These are phyloP conservation scores for Naja naja DNA, from an alignment of 2,113 vertebrate species.

Conservation along the genomic window DNA sequence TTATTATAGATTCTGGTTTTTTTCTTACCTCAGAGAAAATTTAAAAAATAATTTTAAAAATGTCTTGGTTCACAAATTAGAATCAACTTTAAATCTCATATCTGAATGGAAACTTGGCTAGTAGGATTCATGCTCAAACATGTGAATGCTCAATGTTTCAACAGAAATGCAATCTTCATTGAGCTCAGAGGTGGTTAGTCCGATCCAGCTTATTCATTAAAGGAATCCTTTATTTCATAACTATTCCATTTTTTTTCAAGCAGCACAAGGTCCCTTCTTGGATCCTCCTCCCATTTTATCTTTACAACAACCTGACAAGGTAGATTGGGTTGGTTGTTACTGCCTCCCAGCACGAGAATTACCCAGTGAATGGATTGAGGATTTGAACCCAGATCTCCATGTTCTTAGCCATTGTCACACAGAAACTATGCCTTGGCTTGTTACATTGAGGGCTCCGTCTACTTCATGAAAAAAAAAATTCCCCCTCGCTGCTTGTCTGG, in stretches of 20 bases:
- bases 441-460: slow-evolving; percentile 22
- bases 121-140: background rate
- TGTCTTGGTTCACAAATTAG: background rate
- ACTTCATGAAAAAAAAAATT: slow-evolving; percentile 11
- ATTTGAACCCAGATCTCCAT: background rate
- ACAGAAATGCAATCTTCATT: background rate
- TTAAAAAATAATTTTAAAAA: background rate
- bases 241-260: background rate
- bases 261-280: background rate
- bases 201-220: background rate
- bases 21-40: background rate
- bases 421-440: slow-evolving; percentile 36
- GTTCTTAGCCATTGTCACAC: background rate
- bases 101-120: background rate
- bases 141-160: background rate
- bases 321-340: background rate
- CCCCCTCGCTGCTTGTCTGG: background rate
- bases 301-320: background rate
- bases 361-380: too few species aligned
- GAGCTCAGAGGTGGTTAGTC: background rate
- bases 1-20: background rate
- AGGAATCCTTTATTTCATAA: background rate
- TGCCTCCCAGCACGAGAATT: background rate
- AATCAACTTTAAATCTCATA: background rate
- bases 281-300: background rate